A percentile compares a stretch with the other conserved stretches of the same genome.
Evolutionary conservation across 2,888 invertebrate genomes (phyloP).

Genomic region (Tholera decimalis): DNA sequence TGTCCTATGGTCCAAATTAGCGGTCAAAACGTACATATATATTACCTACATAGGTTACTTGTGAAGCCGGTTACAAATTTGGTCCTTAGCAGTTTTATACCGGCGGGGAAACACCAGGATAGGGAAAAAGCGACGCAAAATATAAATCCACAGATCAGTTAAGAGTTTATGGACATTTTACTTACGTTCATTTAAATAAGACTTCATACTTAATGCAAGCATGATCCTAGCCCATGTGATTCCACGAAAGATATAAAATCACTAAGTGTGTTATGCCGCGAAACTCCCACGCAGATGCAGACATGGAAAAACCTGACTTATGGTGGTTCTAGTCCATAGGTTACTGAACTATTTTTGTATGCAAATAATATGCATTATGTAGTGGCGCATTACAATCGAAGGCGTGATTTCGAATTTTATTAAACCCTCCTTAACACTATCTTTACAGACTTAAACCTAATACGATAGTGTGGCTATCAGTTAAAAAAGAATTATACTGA

Average conservation of each 20-base stretch:
- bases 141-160: not conserved
- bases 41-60: not conserved
- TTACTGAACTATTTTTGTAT: slow-evolving; percentile 39
- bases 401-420: too few species aligned
- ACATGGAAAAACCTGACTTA: slow-evolving; percentile 45
- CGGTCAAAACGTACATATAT: too few species aligned
- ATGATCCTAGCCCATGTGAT: slow-evolving; percentile 23
- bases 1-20: not conserved
- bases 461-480: too few species aligned
- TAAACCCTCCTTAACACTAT: too few species aligned
- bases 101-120: slow-evolving; percentile 20
- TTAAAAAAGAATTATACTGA: too few species aligned
- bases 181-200: slow-evolving; percentile 22
- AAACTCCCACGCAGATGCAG: slow-evolving; percentile 45
- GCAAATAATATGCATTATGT: not conserved
- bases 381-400: slow-evolving; percentile 7
- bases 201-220: slow-evolving; percentile 21
- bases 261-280: slow-evolving; percentile 36
- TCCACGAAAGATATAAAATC: slow-evolving; percentile 50
- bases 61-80: not conserved
- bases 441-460: too few species aligned
- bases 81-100: not conserved
- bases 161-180: not conserved
- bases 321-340: slow-evolving; percentile 5
- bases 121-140: slow-evolving; percentile 40